phyloP scores from a whole-genome alignment of 2,888 invertebrate genomes.

The Diploptera punctata region DNA sequence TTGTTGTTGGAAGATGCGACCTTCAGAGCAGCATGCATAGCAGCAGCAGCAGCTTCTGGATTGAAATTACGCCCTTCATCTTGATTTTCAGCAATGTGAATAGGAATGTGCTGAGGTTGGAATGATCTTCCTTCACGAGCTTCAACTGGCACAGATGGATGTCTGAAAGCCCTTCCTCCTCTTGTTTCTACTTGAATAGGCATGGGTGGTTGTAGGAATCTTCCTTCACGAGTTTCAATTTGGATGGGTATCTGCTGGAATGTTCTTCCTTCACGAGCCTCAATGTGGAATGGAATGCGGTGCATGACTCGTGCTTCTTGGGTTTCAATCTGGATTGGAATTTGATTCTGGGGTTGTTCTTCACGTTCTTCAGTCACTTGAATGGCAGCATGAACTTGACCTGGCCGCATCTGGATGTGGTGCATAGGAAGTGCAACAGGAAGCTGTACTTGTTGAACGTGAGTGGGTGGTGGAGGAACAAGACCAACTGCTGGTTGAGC shows the following conservation, averaged over 20 bases:
- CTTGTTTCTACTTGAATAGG: conserved; percentile 23
- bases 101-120: conserved; percentile 18
- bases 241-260: conserved; percentile 37
- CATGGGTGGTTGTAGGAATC: conserved; percentile 33
- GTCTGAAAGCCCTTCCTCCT: conserved; percentile 30
- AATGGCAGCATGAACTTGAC: conserved; percentile 36
- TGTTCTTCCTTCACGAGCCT: conserved; percentile 9
- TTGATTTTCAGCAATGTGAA: not conserved
- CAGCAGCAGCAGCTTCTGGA: conserved; percentile 28
- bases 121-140: conserved; percentile 19
- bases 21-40: conserved; percentile 45
- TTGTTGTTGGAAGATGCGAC: conserved; percentile 49
- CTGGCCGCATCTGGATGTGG: conserved; percentile 32
- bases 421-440: conserved; percentile 31
- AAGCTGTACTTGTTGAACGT: conserved; percentile 30
- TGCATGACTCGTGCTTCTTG: not conserved
- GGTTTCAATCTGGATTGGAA: conserved; percentile 22
- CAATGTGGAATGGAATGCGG: conserved; percentile 17
- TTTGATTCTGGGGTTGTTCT: not conserved
- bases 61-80: conserved; percentile 14
- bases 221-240: conserved; percentile 24
- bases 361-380: conserved; percentile 26
- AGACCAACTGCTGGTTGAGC: conserved; percentile 20
- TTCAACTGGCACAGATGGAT: conserved; percentile 32
- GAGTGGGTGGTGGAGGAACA: conserved; percentile 33